Evolutionary conservation across 1,140 invertebrate genomes (phyloP), one percentile per base, ranked within the genome.

Genomic region (Heterodera carotae): DNA sequence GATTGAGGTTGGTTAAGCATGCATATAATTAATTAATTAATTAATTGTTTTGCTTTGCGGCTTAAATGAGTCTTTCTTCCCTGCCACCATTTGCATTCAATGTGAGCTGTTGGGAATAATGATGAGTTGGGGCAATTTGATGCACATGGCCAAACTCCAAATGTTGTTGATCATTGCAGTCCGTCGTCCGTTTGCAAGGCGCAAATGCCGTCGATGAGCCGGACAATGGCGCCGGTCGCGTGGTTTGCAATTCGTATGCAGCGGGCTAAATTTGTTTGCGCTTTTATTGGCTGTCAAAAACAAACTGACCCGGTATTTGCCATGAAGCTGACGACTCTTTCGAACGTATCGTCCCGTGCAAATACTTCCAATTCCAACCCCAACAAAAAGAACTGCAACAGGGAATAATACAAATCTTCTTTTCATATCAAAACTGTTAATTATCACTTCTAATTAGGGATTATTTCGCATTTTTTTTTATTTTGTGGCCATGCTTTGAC

Each of bases 11-110:
- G n/a, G n/a, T n/a, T n/a, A n/a, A n/a, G n/a, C n/a, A n/a, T n/a
- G n/a, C n/a, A n/a, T n/a, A n/a, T n/a, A n/a, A n/a, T n/a, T n/a
- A n/a, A n/a, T n/a, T n/a, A n/a, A n/a, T n/a, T n/a, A n/a, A n/a
- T n/a, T n/a, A n/a, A n/a, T n/a, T n/a, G n/a, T n/a, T n/a, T n/a
- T n/a, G 5, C 22, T 56, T 12, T 56, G 12, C 15, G 15, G 48
- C 48, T 76, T 71, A 77, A 76, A 77, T 77, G n/a, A 77, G 76
- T 48, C 76, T 71, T 75, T 77, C 76, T 29, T 77, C 76, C 39
- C 75, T 76, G 31, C 76, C 36, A 36, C 62, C 39, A 22, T 60
- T 75, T 5, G 56, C 64, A 33, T 36, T 77, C 34, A 66, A 25
- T 48, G 75, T 76, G 48, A 56, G 48, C 22, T 56, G 48, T 22